Conservation (phyloP, 2,113 vertebrate genomes). For the Prionailurus bengalensis region DNA sequence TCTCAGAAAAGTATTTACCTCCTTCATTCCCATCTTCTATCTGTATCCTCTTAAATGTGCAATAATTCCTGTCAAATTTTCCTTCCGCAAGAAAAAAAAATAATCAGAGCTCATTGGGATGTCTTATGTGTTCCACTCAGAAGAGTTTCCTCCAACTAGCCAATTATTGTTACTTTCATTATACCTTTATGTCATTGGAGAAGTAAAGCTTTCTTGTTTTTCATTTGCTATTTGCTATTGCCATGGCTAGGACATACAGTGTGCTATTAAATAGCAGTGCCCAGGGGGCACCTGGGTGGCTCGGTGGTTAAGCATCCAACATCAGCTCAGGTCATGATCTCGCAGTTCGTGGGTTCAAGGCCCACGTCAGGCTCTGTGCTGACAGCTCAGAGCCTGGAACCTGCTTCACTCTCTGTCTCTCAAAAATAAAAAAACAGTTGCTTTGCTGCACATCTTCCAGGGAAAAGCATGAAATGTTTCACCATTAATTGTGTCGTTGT, state of each 20-base stretch:
- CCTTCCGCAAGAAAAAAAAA: neutral
- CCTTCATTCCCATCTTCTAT: neutral
- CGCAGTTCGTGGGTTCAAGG: no score
- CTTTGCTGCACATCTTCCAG: neutral
- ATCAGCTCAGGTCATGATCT: no score
- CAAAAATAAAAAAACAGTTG: no score
- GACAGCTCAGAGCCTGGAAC: no score
- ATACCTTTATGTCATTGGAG: neutral
- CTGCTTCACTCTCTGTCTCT: no score
- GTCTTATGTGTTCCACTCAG: neutral
- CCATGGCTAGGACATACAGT: fast-evolving
- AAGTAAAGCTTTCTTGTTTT: neutral
- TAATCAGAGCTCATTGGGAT: neutral
- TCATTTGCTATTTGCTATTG: neutral
- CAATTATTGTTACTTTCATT: neutral
- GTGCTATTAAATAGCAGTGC: fast-evolving
- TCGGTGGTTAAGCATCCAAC: no score
- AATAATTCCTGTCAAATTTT: neutral
- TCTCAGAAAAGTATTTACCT: neutral
- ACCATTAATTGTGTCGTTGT: neutral
- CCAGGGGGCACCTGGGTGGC: no score
- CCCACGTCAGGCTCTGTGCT: no score
- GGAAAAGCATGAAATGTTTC: neutral
- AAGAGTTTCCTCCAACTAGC: neutral
- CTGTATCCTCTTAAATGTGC: neutral